Evolutionary conservation across 2,888 invertebrate species (phyloP), one percentile per base, ranked within the genome.

Genomic region (Adelognathus sp.): DNA sequence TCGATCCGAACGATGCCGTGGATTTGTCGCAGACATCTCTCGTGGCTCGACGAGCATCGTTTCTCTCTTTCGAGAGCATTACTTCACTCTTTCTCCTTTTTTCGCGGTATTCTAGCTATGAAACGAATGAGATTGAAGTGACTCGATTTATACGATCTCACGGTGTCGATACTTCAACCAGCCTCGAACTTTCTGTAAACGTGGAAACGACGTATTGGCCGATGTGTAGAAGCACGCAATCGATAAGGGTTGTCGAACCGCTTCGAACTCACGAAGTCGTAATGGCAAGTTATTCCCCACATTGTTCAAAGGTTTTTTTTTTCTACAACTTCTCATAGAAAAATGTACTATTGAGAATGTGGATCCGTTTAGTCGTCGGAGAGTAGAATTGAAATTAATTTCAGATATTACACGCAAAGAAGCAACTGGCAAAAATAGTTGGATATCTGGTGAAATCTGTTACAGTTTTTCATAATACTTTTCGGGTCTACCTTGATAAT

Each of bases 71-170:
- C 36, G n/a, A n/a, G n/a, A n/a, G n/a, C n/a, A 24, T 9, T 41
- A n/a, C 44, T 29, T n/a, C n/a, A 21, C 7, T 44, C 24, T 56
- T 24, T 56, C 56, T 56, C 16, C 31, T 29, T 46, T 14, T 44
- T 16, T 44, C 24, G 16, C 24, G n/a, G n/a, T n/a, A n/a, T n/a
- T 31, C 4, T 24, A 5, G n/a, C 39, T 27, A 6, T 33, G 29
- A n/a, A 58, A 5, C 64, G 56, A 63, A 73, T 36, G 64, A 64
- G 72, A 73, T 73, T 64, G 64, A 64, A 73, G 63, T 58, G 72
- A 73, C 72, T 64, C 52, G 72, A 72, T 72, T 72, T 72, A 72
- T 72, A 29, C 44, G 63, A 21, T 24, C 54, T 63, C 39, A 41
- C 9, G 21, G 9, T 41, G 31, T 31, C 29, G 18, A 54, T 63